Percentiles rank a stretch among this genome's conserved stretches.
Evolutionary conservation across 1,140 invertebrate genomes (phyloP).

Genomic region (Lineus longissimus): DNA sequence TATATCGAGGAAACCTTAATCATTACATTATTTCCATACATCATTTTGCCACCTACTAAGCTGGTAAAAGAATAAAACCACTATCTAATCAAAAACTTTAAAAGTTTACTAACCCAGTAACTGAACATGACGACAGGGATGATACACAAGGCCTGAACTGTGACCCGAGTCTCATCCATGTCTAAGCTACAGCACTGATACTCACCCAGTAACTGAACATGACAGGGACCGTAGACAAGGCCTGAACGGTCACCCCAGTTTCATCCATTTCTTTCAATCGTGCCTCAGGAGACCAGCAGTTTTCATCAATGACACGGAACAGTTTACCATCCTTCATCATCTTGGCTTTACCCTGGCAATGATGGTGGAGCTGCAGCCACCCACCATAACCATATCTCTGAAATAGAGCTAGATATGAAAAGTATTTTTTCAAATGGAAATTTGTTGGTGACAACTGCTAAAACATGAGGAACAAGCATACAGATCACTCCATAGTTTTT

Average conservation of each 20-base stretch:
- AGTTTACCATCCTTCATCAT: slow-evolving; percentile 62
- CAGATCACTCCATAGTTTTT: neutral
- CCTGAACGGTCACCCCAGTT: slow-evolving; percentile 59
- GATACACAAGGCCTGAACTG: too few relatives aligned
- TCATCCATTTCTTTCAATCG: slow-evolving; percentile 51
- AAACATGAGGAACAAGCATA: neutral
- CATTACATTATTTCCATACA: neutral
- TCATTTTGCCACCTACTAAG: too few relatives aligned
- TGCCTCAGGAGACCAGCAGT: slow-evolving; percentile 58
- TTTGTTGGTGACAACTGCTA: too few relatives aligned
- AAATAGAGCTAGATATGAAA: slow-evolving; percentile 10
- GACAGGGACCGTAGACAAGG: slow-evolving; percentile 64
- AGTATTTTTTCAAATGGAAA: neutral
- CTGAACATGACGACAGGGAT: too few relatives aligned
- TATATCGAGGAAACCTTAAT: neutral
- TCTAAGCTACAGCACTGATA: too few relatives aligned
- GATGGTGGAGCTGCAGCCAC: slow-evolving; percentile 58
- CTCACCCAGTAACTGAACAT: slow-evolving; percentile 66
- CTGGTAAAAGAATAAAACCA: too few relatives aligned
- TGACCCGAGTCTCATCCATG: too few relatives aligned
- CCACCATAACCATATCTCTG: slow-evolving; percentile 63
- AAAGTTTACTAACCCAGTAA: too few relatives aligned
- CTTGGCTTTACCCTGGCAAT: slow-evolving; percentile 48
- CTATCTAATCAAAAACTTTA: too few relatives aligned
- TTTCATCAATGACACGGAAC: slow-evolving; percentile 59